These are phyloP conservation scores for Solen grandis DNA, from an alignment of 1,140 invertebrate species.

Conservation along the genomic window DNA sequence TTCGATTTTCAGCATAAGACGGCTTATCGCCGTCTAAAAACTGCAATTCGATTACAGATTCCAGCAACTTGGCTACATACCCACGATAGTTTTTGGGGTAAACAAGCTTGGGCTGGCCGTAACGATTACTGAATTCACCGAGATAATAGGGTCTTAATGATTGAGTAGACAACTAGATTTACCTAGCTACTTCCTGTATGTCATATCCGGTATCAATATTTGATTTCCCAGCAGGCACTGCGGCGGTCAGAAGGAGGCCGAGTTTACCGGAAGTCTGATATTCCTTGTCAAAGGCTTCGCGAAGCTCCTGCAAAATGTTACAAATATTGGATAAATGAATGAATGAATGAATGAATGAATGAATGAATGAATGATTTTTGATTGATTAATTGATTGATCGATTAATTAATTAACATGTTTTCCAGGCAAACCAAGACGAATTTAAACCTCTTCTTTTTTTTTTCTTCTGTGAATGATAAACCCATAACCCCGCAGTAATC, in stretches of 20 bases:
- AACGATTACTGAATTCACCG: conserved; percentile 66
- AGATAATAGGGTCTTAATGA: conserved; percentile 39
- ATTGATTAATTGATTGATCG: too few species aligned
- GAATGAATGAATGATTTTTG: too few species aligned
- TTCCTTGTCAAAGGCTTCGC: conserved; percentile 82
- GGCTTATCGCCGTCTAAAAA: too few species aligned
- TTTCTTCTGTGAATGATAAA: too few species aligned
- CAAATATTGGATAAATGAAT: too few species aligned
- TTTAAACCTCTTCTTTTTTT: conserved; percentile 89
- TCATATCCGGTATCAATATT: conserved; percentile 80
- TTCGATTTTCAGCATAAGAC: too few species aligned
- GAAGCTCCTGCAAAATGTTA: conserved; percentile 87
- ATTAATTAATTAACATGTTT: too few species aligned
- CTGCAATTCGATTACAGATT: background rate
- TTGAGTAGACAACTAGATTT: conserved; percentile 17
- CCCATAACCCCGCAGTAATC: too few species aligned
- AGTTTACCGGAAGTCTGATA: conserved; percentile 53
- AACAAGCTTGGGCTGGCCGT: background rate
- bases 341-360: background rate
- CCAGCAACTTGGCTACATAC: background rate
- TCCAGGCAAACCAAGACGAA: conserved; percentile 82
- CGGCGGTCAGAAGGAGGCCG: conserved; percentile 77
- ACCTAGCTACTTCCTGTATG: conserved; percentile 76
- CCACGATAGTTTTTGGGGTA: background rate
- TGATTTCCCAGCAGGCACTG: conserved; percentile 77